phyloP scores from a whole-genome alignment of 1,140 invertebrate species.

The Macrostomum lignano region DNA sequence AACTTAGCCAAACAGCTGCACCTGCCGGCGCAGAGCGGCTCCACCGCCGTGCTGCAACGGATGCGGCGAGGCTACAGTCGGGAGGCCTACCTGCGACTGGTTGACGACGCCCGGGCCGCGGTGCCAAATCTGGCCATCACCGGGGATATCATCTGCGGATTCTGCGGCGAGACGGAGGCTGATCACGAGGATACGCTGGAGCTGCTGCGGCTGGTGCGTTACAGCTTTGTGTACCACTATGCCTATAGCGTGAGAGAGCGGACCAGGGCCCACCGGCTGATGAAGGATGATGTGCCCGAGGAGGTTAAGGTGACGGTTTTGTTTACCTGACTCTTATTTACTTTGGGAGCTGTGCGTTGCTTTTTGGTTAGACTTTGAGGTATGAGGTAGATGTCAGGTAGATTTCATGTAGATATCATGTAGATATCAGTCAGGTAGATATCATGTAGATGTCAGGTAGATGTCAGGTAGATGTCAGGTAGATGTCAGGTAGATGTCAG shows the following conservation, averaged over 20 bases:
- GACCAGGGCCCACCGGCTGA: too few relatives aligned
- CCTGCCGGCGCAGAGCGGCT: slow-evolving; percentile 72
- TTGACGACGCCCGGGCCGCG: slow-evolving; percentile 40
- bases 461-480: too few relatives aligned
- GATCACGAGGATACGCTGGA: slow-evolving; percentile 61
- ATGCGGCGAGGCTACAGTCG: slow-evolving; percentile 70
- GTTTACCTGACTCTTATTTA: too few relatives aligned
- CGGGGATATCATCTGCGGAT: slow-evolving; percentile 83
- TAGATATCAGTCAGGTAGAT: too few relatives aligned
- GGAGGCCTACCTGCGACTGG: slow-evolving; percentile 59
- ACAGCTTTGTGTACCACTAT: slow-evolving; percentile 55
- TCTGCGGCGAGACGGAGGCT: slow-evolving; percentile 73
- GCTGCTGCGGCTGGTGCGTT: slow-evolving; percentile 49
- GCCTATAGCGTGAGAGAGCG: slow-evolving; percentile 77
- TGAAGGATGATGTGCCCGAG: too few relatives aligned
- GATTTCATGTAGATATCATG: too few relatives aligned
- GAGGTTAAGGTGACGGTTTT: too few relatives aligned
- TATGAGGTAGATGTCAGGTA: too few relatives aligned
- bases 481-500: too few relatives aligned
- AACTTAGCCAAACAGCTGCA: slow-evolving; percentile 75
- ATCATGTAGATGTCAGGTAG: too few relatives aligned
- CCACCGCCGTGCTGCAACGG: slow-evolving; percentile 40
- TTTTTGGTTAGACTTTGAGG: too few relatives aligned
- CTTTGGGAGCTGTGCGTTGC: too few relatives aligned
- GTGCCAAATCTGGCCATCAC: slow-evolving; percentile 50